phyloP scores from a whole-genome alignment of 2,888 invertebrate genomes.

The Sesamia inferens region DNA sequence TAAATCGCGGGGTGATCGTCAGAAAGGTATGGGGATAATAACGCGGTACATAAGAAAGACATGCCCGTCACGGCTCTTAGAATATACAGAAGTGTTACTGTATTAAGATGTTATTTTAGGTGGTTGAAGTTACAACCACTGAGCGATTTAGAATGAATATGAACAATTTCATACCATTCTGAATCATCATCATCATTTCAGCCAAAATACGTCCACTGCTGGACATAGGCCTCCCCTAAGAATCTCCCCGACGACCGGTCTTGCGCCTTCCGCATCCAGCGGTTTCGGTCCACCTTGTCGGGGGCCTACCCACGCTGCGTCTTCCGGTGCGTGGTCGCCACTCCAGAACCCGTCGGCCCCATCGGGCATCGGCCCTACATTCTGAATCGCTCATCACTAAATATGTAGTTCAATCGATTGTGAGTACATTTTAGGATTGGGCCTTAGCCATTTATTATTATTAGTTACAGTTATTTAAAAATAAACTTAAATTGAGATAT shows the following conservation, averaged over 20 bases:
- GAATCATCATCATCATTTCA: too few species aligned
- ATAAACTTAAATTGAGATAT: background rate
- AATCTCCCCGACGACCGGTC: too few species aligned
- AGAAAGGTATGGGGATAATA: constrained; percentile 31
- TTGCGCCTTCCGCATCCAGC: too few species aligned
- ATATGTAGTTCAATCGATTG: background rate
- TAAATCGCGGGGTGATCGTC: constrained; percentile 44
- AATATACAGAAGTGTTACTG: constrained; percentile 56
- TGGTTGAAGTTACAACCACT: constrained; percentile 8
- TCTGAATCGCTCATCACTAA: too few species aligned
- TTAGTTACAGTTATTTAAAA: background rate
- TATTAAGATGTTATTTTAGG: constrained; percentile 32
- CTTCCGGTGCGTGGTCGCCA: too few species aligned
- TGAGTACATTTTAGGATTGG: background rate
- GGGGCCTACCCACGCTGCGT: too few species aligned
- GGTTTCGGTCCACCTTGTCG: too few species aligned
- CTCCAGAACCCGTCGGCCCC: too few species aligned
- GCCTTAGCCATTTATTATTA: background rate
- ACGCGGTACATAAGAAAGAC: constrained; percentile 66
- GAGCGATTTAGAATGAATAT: constrained; percentile 6
- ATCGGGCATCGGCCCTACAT: too few species aligned
- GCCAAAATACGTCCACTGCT: too few species aligned
- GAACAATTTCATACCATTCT: too few species aligned
- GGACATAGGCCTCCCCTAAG: too few species aligned
- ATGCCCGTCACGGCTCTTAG: constrained; percentile 64